Conservation (phyloP, 2,113 vertebrate genomes). For the Cephalopterus ornatus region DNA sequence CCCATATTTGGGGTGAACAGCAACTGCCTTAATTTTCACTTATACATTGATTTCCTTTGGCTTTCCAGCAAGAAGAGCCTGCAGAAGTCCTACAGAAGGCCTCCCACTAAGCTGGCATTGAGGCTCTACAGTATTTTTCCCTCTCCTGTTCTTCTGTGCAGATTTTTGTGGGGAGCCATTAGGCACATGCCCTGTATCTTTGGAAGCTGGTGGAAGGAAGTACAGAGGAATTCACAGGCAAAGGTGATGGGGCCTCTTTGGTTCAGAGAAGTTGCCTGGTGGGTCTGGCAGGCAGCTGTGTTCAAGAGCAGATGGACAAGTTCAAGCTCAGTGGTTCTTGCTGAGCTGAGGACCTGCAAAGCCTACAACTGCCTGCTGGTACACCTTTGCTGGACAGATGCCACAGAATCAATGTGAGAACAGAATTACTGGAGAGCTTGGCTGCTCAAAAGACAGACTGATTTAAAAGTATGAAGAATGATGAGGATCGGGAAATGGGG, state of each 20-base stretch:
- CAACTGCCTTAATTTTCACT: background rate
- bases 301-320: background rate
- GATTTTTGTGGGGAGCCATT: background rate
- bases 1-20: background rate
- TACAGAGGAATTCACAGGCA: background rate
- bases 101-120: background rate
- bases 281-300: background rate
- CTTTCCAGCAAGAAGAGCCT: background rate
- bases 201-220: background rate
- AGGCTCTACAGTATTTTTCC: background rate
- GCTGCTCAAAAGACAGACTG: background rate
- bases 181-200: background rate
- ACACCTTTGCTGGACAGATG: background rate
- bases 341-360: background rate
- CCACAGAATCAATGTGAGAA: background rate
- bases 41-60: background rate
- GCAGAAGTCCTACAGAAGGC: background rate
- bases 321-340: background rate
- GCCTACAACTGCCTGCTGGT: background rate
- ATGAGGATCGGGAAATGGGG: background rate
- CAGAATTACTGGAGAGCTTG: background rate
- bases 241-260: background rate
- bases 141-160: background rate
- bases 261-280: background rate
- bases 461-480: background rate